Evolutionary conservation across 37 sponge, comb jelly and placozoan genomes (phyloP).

Genomic region (Spongilla lacustris): DNA sequence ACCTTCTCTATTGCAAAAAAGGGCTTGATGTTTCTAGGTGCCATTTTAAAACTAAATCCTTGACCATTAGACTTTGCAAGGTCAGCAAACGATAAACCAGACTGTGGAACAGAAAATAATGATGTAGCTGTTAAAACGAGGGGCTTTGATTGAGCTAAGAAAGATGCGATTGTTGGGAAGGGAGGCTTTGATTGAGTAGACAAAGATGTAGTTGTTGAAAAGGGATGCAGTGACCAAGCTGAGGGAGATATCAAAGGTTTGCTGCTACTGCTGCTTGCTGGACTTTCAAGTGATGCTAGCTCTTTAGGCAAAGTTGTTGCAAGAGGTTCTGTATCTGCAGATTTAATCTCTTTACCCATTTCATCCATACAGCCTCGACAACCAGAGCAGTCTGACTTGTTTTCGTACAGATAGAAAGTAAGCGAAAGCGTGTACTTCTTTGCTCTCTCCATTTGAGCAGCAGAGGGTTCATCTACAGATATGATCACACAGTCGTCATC

Average conservation of each 20-base stretch:
- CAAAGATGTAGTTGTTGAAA: too few species aligned
- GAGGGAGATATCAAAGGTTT: neutral
- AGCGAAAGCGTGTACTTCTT: constrained; percentile 61
- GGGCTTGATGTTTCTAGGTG: constrained; percentile 35
- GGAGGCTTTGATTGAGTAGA: neutral
- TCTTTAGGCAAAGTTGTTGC: neutral
- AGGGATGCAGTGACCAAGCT: neutral
- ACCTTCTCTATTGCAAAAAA: constrained; percentile 33
- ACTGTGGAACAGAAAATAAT: neutral
- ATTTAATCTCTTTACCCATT: neutral
- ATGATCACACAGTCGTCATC: constrained; percentile 62
- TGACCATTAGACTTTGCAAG: constrained; percentile 17
- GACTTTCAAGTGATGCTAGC: neutral
- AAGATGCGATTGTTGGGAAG: neutral
- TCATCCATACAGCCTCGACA: constrained; percentile 82
- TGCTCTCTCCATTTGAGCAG: constrained; percentile 60
- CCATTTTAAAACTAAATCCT: constrained; percentile 2
- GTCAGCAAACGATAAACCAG: constrained; percentile 24
- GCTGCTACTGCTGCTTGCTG: neutral
- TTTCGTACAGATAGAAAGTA: constrained; percentile 77
- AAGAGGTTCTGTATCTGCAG: neutral
- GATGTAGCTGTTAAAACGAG: neutral
- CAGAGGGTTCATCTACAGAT: constrained; percentile 56
- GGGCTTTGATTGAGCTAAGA: neutral
- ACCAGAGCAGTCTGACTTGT: constrained; percentile 71